Percentiles rank a stretch among this genome's conserved stretches.
phyloP scores from a whole-genome alignment of 2,888 invertebrate species.

The Eristalis arbustorum region DNA sequence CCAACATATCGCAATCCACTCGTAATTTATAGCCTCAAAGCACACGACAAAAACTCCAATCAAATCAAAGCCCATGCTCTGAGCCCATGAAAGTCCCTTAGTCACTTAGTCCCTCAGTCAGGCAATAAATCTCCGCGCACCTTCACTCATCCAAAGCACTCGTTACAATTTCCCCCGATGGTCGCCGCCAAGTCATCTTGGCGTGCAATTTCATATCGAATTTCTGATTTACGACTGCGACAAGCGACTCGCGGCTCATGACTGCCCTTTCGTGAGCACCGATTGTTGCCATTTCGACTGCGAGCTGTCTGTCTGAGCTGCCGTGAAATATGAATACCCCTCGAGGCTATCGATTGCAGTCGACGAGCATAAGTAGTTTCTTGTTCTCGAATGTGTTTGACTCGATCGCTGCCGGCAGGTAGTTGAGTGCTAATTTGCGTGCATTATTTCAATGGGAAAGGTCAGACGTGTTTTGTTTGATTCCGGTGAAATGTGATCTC shows the following conservation, averaged over 20 bases:
- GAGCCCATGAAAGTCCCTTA: neutral
- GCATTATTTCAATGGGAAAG: neutral
- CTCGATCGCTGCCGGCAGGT: neutral
- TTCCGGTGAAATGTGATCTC: neutral
- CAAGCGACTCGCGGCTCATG: neutral
- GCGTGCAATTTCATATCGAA: neutral
- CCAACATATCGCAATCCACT: neutral
- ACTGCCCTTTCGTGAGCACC: conserved; percentile 24
- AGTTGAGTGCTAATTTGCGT: neutral
- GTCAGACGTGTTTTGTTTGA: neutral
- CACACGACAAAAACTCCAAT: neutral
- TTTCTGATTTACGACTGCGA: conserved; percentile 2
- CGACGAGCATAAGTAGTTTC: neutral
- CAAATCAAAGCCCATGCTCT: neutral
- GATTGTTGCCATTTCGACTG: conserved; percentile 29
- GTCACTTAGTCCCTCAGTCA: neutral
- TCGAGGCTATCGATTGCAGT: conserved; percentile 1
- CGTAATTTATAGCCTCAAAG: neutral
- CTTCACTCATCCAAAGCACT: neutral
- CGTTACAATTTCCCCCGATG: neutral
- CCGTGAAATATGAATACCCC: conserved; percentile 13
- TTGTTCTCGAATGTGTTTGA: neutral
- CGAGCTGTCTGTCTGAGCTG: neutral
- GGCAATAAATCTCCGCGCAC: neutral
- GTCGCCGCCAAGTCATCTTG: neutral